Evolutionary conservation across 1,140 invertebrate genomes (phyloP).

Genomic region (Akabosia matsudoensis): DNA sequence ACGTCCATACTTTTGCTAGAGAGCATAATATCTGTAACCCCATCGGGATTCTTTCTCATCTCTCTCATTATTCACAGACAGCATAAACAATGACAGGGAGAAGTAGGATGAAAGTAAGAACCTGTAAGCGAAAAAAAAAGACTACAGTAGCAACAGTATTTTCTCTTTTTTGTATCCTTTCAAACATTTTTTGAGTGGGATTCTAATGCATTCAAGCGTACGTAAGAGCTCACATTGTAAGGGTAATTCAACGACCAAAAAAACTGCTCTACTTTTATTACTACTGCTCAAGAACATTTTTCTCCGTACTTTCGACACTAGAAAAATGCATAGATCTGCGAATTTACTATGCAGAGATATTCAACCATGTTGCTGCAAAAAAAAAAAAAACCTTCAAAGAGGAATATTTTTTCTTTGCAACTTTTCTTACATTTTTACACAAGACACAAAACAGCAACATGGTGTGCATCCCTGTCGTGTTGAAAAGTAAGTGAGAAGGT

Average conservation of each 20-base stretch:
- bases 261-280: too few species aligned
- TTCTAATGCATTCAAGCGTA: neutral
- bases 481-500: too few species aligned
- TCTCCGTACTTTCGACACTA: neutral
- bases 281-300: too few species aligned
- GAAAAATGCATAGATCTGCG: neutral
- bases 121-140: neutral
- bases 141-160: neutral
- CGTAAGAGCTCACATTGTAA: neutral
- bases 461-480: too few species aligned
- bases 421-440: too few species aligned
- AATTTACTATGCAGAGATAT: neutral
- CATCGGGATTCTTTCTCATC: neutral
- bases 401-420: too few species aligned
- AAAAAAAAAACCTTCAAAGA: too few species aligned
- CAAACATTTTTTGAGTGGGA: neutral
- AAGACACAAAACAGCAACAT: too few species aligned
- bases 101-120: neutral
- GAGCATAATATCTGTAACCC: neutral
- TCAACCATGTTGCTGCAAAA: too few species aligned
- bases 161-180: neutral
- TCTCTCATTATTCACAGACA: constrained; percentile 8
- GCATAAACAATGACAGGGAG: neutral
- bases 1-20: neutral
- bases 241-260: neutral